phyloP scores from a whole-genome alignment of 2,888 invertebrate species.

The Noctua janthe region DNA sequence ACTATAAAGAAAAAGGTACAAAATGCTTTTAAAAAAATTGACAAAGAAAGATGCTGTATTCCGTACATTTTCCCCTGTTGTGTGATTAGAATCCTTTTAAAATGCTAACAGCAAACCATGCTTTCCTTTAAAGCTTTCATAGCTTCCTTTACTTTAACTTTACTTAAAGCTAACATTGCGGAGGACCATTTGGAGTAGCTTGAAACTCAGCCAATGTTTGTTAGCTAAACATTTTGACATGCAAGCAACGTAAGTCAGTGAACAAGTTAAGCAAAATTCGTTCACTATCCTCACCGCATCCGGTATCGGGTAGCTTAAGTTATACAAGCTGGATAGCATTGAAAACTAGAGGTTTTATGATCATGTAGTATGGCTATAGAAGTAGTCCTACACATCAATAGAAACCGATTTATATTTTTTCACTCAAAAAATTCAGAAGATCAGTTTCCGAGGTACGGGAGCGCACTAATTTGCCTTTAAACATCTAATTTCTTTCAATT shows the following conservation, averaged over 20 bases:
- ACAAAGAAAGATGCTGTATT: background rate
- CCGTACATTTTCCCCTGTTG: background rate
- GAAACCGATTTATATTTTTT: too few relatives aligned
- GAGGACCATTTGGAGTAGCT: constrained; percentile 15
- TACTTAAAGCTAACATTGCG: background rate
- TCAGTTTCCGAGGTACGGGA: too few relatives aligned
- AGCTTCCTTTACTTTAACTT: constrained; percentile 12
- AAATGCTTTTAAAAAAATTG: constrained; percentile 8
- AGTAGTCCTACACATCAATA: too few relatives aligned
- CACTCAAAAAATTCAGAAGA: too few relatives aligned
- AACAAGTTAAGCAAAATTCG: constrained; percentile 20
- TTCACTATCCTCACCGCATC: background rate
- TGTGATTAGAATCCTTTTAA: constrained; percentile 22
- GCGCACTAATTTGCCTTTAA: too few relatives aligned
- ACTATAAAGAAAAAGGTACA: background rate
- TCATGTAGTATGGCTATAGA: background rate
- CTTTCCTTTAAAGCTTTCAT: background rate
- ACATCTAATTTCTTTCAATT: too few relatives aligned
- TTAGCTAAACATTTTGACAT: constrained; percentile 40
- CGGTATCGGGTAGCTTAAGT: constrained; percentile 13
- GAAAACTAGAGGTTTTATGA: background rate
- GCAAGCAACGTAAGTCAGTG: constrained; percentile 31
- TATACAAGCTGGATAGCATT: constrained; percentile 21
- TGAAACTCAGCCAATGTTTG: constrained; percentile 35
- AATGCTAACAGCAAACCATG: background rate